Conservation (phyloP, 2,888 invertebrate genomes). For the Rhagium mordax region DNA sequence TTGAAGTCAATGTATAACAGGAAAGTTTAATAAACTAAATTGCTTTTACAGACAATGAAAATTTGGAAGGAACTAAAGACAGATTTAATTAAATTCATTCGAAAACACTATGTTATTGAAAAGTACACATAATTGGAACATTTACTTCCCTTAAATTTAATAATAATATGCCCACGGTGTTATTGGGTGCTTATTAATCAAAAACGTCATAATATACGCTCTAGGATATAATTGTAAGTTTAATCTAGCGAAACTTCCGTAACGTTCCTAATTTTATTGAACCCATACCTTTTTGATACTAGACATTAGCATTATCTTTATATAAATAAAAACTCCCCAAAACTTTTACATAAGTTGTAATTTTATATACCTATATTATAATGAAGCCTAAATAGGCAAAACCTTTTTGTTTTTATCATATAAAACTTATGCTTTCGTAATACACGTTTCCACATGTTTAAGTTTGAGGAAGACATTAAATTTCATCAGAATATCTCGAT, state of each 20-base stretch:
- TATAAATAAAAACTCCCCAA: too few species aligned
- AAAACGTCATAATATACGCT: background rate
- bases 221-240: background rate
- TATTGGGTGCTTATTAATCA: background rate
- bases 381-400: too few species aligned
- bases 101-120: background rate
- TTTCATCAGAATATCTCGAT: too few species aligned
- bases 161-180: background rate
- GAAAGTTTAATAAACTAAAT: background rate
- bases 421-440: too few species aligned
- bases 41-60: background rate
- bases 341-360: too few species aligned
- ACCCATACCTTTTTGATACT: background rate
- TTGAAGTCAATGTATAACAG: background rate
- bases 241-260: background rate
- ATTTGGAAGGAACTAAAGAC: background rate
- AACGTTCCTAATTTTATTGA: background rate
- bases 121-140: background rate
- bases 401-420: too few species aligned
- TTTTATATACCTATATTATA: too few species aligned
- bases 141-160: background rate
- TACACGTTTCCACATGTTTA: too few species aligned
- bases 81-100: background rate
- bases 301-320: too few species aligned
- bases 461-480: too few species aligned